These are phyloP conservation scores for Tragelaphus imberbis DNA, from an alignment of 2,113 vertebrate genomes.

Conservation along the genomic window DNA sequence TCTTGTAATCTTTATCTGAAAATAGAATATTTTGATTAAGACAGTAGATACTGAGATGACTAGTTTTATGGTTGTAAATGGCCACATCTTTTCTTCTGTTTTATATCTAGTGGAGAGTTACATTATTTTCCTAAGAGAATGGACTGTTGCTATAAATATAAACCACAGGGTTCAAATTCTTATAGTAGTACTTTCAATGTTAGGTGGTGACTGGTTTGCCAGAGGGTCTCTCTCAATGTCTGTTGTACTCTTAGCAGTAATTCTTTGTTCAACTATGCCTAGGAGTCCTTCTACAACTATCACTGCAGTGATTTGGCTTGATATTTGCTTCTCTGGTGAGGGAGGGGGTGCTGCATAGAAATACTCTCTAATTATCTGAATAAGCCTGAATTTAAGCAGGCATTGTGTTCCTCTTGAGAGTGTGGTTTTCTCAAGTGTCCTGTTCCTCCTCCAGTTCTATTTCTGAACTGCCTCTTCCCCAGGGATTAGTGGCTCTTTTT, in stretches of 20 bases:
- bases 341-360: background rate
- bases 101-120: background rate
- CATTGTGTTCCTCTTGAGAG: background rate
- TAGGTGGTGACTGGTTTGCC: background rate
- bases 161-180: background rate
- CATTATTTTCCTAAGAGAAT: background rate
- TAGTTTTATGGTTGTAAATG: background rate
- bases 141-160: background rate
- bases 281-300: background rate
- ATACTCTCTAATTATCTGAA: background rate
- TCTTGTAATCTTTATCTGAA: background rate
- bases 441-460: background rate
- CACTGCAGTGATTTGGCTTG: background rate
- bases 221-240: background rate
- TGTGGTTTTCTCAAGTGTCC: background rate
- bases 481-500: background rate
- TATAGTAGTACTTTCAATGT: background rate
- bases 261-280: background rate
- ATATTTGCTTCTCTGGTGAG: background rate
- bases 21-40: background rate
- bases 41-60: background rate
- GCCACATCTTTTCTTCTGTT: background rate
- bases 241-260: background rate
- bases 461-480: background rate
- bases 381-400: background rate